These are phyloP conservation scores for Periparus ater DNA, from an alignment of 2,797 vertebrate species.

Conservation along the genomic window DNA sequence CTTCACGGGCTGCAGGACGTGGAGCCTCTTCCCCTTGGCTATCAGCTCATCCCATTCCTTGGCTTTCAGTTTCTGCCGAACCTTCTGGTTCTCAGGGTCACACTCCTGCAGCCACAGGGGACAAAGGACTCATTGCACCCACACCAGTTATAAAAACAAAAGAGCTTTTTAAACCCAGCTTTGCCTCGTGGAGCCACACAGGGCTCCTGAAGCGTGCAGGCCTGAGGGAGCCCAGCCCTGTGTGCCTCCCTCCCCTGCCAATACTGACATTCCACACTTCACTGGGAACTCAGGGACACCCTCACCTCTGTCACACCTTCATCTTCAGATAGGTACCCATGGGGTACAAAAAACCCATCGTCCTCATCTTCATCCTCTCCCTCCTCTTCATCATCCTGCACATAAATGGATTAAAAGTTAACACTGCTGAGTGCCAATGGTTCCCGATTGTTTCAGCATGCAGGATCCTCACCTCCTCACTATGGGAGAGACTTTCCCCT, in stretches of 20 bases:
- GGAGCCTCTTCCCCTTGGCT: constrained; percentile 89
- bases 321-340: constrained; percentile 97
- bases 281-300: not conserved
- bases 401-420: not conserved
- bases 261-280: rapidly evolving
- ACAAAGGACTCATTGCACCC: not conserved
- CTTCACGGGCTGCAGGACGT: constrained; percentile 86
- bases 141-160: not conserved
- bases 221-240: not conserved
- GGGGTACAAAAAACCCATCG: constrained; percentile 97
- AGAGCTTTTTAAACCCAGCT: not conserved
- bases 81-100: constrained; percentile 91
- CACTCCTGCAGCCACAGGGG: constrained; percentile 78
- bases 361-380: constrained; percentile 92
- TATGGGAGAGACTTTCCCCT: constrained; percentile 96
- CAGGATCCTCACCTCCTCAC: constrained; percentile 87
- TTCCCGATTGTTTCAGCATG: not conserved
- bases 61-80: constrained; percentile 91
- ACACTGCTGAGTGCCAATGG: rapidly evolving
- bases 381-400: constrained; percentile 94
- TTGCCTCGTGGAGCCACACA: not conserved
- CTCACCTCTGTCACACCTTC: constrained; percentile 88
- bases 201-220: not conserved
- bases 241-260: not conserved
- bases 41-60: constrained; percentile 97